phyloP scores from a whole-genome alignment of 2,888 invertebrate genomes.

The Lapara coniferarum region DNA sequence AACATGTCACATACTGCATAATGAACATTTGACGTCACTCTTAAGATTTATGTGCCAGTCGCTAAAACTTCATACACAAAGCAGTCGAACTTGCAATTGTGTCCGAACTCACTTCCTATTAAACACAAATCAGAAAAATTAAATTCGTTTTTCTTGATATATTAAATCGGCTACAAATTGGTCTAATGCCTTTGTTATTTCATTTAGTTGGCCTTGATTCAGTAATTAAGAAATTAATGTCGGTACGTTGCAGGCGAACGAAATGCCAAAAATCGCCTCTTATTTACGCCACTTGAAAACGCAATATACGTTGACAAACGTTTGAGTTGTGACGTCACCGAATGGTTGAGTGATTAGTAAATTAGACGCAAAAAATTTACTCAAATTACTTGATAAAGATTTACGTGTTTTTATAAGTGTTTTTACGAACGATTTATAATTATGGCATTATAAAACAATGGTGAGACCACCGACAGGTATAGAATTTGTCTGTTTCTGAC shows the following conservation, averaged over 20 bases:
- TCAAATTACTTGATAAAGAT: not conserved
- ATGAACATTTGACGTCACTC: not conserved
- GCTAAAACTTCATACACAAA: not conserved
- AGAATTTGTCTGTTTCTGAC: too few relatives aligned
- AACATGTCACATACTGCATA: too few relatives aligned
- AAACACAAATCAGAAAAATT: not conserved
- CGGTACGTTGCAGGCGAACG: slow-evolving; percentile 32
- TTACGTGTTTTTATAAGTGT: not conserved
- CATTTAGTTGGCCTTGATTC: slow-evolving; percentile 51
- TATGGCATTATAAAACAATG: too few relatives aligned
- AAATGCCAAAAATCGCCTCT: slow-evolving; percentile 1
- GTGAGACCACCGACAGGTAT: too few relatives aligned
- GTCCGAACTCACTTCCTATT: slow-evolving; percentile 3
- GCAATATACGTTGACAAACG: slow-evolving; percentile 2
- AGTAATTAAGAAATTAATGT: slow-evolving; percentile 52
- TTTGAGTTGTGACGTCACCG: slow-evolving; percentile 23
- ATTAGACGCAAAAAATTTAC: not conserved
- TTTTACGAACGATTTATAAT: too few relatives aligned
- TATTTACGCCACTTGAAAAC: slow-evolving; percentile 28
- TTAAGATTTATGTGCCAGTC: not conserved
- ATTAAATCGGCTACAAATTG: slow-evolving; percentile 32
- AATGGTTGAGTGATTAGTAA: slow-evolving; percentile 1
- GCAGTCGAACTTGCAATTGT: not conserved
- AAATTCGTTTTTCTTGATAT: not conserved
- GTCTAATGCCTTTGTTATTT: slow-evolving; percentile 46